Conservation (phyloP, 2,888 invertebrate genomes). For the Eilema caniola region DNA sequence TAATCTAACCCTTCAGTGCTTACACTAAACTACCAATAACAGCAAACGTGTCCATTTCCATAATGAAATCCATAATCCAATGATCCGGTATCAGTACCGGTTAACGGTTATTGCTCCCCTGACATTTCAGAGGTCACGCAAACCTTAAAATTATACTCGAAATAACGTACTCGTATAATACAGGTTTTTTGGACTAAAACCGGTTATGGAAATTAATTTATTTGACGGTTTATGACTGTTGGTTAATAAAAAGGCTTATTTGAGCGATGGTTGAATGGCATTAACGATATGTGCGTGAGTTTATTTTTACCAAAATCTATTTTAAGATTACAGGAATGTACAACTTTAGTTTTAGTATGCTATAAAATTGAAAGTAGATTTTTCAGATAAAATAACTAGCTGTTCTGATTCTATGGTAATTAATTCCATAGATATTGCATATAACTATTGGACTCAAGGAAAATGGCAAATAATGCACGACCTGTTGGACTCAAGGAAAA, state of each 20-base stretch:
- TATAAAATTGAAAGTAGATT: neutral
- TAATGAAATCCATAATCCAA: conserved; percentile 36
- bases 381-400: neutral
- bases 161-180: conserved; percentile 15
- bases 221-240: neutral
- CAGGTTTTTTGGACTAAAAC: conserved; percentile 15
- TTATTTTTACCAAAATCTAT: neutral
- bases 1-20: neutral
- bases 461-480: too few species aligned
- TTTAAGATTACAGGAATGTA: neutral
- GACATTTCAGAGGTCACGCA: conserved; percentile 40
- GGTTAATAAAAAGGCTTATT: conserved; percentile 13
- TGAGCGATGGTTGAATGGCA: neutral
- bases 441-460: too few species aligned
- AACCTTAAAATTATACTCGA: conserved; percentile 20
- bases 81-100: conserved; percentile 36
- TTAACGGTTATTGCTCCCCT: conserved; percentile 33
- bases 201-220: conserved; percentile 20
- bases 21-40: conserved; percentile 30
- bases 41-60: conserved; percentile 28
- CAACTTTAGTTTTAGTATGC: neutral
- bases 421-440: too few species aligned
- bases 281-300: neutral
- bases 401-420: too few species aligned
- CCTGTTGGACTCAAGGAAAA: too few species aligned